Evolutionary conservation across 2,113 vertebrate species (phyloP).

Genomic region (Uropsilus gracilis): DNA sequence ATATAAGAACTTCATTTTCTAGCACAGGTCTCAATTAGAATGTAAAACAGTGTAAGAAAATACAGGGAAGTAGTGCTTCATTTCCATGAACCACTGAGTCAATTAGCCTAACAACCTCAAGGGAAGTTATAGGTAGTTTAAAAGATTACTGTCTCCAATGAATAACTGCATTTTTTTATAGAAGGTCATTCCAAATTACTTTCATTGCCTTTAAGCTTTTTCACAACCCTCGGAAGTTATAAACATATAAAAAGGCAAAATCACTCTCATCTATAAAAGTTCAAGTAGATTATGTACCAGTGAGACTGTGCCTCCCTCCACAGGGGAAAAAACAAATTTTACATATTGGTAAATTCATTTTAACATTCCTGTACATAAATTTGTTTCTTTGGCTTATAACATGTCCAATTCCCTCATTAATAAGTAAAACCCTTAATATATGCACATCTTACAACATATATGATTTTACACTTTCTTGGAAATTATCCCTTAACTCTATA

Average conservation of each 20-base stretch:
- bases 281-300: background rate
- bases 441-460: background rate
- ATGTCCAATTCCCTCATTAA: conserved; percentile 2
- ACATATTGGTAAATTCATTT: background rate
- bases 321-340: background rate
- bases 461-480: background rate
- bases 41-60: background rate
- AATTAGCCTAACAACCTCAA: background rate
- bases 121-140: background rate
- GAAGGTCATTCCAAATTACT: background rate
- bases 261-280: background rate
- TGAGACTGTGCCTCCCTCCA: background rate
- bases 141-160: background rate
- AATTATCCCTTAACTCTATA: background rate
- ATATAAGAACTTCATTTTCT: background rate
- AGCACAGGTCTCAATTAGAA: conserved; percentile 4
- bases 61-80: background rate
- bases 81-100: background rate
- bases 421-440: background rate
- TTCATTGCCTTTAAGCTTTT: background rate
- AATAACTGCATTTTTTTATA: background rate
- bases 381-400: background rate
- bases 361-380: background rate
- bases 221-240: background rate
- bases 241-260: background rate